Base-by-base conservation (phyloP, 2,113 vertebrate species). In the Oncorhynchus keta region DNA sequence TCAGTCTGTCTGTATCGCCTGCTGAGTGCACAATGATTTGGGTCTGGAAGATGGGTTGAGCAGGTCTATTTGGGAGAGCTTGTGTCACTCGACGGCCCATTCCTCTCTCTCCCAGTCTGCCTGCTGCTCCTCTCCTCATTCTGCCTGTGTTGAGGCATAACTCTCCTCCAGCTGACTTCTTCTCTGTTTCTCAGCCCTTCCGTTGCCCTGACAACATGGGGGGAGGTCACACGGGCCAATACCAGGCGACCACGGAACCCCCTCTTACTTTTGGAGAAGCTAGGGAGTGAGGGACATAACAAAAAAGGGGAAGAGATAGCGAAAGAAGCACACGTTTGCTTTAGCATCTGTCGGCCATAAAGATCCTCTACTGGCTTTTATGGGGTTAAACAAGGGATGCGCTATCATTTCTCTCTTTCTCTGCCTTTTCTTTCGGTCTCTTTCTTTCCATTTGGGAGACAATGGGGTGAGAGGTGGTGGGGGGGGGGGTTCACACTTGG, bases 281-380 rank as follows among this genome's bases (percentile, higher is more conserved):
- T 16, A 24, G 18, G 39, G 67, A 48, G 72, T 68, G 67, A 79
- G 81, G 80, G 62, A 78, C 73, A 76, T 48, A 78, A 68, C 3
- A 9, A 51, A 76, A 76, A 72, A 48, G 67, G 6, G 6, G 6
- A 35, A 35, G 35, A 35, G 39, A 9, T 0, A 45, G 9, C 0
- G 39, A 39, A 39, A 39, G 39, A 45, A 45, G 39, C 9, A 49
- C 69, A 86, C 76, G 82, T 89, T 87, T 86, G 85, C 85, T 87
- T 65, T 69, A 91, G 91, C 93, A 94, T 94, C 93, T 94, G 92
- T 91, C 84, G 86, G 74, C 87, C 76, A 91, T 94, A 94, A 93
- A 94, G 88, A 78, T 89, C 35, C 77, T 57, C 28, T 6, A 3
- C 13, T 91, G 92, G 92, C 91, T 82, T 94, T 93, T 93, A 93